Evolutionary conservation across 2,113 vertebrate species (phyloP).

Genomic region (Psophia crepitans): DNA sequence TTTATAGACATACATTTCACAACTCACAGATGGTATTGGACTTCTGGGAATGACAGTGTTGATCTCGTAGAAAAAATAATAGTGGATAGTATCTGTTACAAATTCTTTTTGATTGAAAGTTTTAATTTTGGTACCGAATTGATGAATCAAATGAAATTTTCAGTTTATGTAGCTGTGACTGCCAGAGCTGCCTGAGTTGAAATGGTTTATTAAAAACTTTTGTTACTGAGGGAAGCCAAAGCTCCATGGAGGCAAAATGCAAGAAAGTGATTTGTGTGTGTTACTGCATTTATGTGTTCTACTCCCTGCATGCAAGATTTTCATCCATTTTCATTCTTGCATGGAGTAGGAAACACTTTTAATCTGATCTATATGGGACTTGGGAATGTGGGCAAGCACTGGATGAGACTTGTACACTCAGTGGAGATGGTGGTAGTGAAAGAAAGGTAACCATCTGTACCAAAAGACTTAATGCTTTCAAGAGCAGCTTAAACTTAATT

Average conservation of each 20-base stretch:
- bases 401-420: neutral
- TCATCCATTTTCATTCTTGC: neutral
- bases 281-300: neutral
- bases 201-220: neutral
- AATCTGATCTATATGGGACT: neutral
- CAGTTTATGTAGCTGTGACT: neutral
- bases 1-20: neutral
- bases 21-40: neutral
- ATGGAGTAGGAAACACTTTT: neutral
- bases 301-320: neutral
- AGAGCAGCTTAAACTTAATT: neutral
- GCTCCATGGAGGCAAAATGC: neutral
- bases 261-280: neutral
- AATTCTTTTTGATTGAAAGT: neutral
- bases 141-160: neutral
- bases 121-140: neutral
- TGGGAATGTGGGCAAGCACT: neutral
- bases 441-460: neutral
- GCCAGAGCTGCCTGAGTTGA: neutral
- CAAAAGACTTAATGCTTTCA: neutral
- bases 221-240: neutral
- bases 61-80: neutral
- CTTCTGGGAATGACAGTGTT: neutral
- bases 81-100: neutral
- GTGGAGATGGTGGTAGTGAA: neutral